phyloP scores from a whole-genome alignment of 37 sponge, comb jelly and placozoan genomes.

The Petrosia ficiformis region DNA sequence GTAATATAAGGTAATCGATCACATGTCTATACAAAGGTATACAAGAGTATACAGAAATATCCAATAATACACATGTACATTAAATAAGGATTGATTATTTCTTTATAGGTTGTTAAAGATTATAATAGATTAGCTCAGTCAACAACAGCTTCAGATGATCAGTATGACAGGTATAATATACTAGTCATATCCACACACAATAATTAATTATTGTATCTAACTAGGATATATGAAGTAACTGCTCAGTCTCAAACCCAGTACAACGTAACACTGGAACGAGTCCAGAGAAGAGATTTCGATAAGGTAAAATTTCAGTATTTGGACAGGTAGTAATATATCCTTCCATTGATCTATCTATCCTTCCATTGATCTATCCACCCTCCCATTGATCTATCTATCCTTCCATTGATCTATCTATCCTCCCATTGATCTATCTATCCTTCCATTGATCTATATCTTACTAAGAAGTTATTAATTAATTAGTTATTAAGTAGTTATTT shows the following conservation, averaged over 20 bases:
- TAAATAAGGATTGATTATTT: no score
- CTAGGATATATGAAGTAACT: constrained; percentile 28
- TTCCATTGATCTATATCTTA: no score
- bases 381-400: no score
- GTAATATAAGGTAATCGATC: no score
- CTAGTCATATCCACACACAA: neutral
- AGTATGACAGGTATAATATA: constrained; percentile 39
- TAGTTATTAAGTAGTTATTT: no score
- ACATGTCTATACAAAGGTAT: neutral
- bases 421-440: no score
- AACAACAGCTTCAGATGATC: constrained; percentile 13
- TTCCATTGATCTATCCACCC: no score
- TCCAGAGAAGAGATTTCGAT: constrained; percentile 11
- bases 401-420: no score
- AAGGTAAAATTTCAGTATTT: constrained; percentile 10
- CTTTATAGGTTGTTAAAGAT: constrained; percentile 31
- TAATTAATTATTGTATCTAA: neutral
- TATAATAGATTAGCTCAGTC: constrained; percentile 27
- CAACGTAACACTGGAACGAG: constrained; percentile 17
- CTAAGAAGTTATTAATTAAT: no score
- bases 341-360: no score
- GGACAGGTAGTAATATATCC: neutral
- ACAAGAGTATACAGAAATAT: neutral
- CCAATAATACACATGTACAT: no score
- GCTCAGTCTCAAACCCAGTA: constrained; percentile 45